A percentile compares a stretch with the other conserved stretches of the same genome.
These are phyloP conservation scores for Drosophila mayri DNA, from an alignment of 1,140 invertebrate species.

Conservation along the genomic window DNA sequence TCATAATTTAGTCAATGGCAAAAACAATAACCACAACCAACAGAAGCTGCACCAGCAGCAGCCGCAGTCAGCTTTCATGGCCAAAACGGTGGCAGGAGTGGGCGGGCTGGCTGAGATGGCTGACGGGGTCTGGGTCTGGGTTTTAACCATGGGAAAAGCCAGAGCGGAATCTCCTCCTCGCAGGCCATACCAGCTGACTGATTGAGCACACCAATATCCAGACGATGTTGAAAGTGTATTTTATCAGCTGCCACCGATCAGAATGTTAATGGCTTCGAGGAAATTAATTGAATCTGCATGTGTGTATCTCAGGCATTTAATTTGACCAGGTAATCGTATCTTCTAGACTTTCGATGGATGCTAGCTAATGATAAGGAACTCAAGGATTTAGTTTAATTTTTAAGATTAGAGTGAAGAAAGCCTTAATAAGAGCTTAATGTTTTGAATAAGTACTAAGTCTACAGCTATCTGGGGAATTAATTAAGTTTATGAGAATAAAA, in stretches of 20 bases:
- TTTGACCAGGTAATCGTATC: conserved; percentile 35
- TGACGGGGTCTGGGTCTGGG: conserved; percentile 33
- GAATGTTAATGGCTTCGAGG: conserved; percentile 36
- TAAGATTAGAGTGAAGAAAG: neutral
- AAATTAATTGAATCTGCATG: conserved; percentile 42
- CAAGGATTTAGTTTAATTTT: conserved; percentile 11
- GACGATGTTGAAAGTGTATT: conserved; percentile 32
- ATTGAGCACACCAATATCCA: conserved; percentile 46
- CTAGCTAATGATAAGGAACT: neutral
- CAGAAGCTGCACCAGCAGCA: neutral
- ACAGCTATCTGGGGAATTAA: neutral
- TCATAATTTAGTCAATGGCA: conserved; percentile 59
- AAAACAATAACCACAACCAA: conserved; percentile 30
- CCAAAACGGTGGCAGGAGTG: conserved; percentile 65
- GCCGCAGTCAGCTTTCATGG: conserved; percentile 43
- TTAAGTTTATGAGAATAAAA: neutral
- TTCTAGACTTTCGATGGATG: conserved; percentile 19
- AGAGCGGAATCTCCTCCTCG: conserved; percentile 30
- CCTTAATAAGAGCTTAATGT: neutral
- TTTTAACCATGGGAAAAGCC: conserved; percentile 53
- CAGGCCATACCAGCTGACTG: conserved; percentile 24
- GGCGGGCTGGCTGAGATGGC: conserved; percentile 31
- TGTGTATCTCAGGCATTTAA: conserved; percentile 42
- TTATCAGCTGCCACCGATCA: conserved; percentile 37
- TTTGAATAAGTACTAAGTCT: neutral